A percentile compares a stretch with the other conserved stretches of the same genome.
phyloP scores from a whole-genome alignment of 2,888 invertebrate species.

The Lycophotia porphyrea region DNA sequence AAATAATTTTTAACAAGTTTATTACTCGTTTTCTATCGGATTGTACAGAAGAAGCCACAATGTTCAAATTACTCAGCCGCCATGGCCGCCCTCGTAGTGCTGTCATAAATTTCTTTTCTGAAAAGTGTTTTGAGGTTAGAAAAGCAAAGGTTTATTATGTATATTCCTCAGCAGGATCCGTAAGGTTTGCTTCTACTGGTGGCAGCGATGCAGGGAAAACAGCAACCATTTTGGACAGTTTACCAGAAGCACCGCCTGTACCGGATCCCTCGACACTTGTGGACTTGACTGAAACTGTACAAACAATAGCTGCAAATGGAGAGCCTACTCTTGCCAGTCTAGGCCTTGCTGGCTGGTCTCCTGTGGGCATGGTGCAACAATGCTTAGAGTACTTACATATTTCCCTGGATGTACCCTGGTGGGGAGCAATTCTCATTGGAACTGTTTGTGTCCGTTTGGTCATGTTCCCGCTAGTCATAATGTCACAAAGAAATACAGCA shows the following conservation, averaged over 20 bases:
- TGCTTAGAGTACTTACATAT: constrained; percentile 96
- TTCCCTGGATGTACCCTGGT: constrained; percentile 97
- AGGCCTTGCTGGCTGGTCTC: constrained; percentile 95
- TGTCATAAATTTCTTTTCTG: constrained; percentile 81
- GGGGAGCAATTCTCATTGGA: constrained; percentile 95
- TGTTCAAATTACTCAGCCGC: constrained; percentile 86
- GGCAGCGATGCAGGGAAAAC: constrained; percentile 77
- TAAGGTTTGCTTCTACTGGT: constrained; percentile 82
- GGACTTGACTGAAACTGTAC: constrained; percentile 81
- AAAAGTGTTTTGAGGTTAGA: constrained; percentile 88
- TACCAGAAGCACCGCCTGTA: constrained; percentile 87
- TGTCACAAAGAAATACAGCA: constrained; percentile 95
- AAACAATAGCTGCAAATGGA: constrained; percentile 88
- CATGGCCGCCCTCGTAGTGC: constrained; percentile 82
- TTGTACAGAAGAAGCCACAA: constrained; percentile 67
- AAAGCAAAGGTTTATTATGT: constrained; percentile 85
- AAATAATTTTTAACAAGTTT: constrained; percentile 50
- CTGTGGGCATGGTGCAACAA: constrained; percentile 95
- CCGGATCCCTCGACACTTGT: constrained; percentile 79
- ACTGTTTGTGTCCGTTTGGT: constrained; percentile 93
- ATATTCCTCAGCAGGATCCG: constrained; percentile 81
- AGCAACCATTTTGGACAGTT: constrained; percentile 76
- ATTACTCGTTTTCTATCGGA: constrained; percentile 10
- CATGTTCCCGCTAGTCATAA: constrained; percentile 96
- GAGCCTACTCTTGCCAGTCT: constrained; percentile 95